Conservation (phyloP, 2,888 invertebrate species). For the Apodemia hepburni region DNA sequence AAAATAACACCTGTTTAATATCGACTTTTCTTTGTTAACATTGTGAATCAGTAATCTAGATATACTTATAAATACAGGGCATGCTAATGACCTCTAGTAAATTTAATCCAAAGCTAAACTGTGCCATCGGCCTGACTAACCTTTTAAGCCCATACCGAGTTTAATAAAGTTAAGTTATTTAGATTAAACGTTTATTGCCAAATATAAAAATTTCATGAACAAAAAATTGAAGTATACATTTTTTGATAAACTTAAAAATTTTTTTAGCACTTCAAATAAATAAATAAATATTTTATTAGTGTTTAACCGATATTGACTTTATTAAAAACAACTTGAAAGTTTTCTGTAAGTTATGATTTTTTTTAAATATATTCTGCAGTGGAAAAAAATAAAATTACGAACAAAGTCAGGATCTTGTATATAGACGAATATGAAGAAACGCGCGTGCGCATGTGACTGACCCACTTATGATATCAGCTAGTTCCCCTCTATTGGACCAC, state of each 20-base stretch:
- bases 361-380: neutral
- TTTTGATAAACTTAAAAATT: neutral
- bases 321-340: neutral
- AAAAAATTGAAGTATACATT: neutral
- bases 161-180: neutral
- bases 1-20: conserved; percentile 34
- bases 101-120: conserved; percentile 68
- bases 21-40: conserved; percentile 51
- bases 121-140: conserved; percentile 70
- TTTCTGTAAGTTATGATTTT: neutral
- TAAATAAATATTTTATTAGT: neutral
- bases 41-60: conserved; percentile 69
- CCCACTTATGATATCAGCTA: conserved; percentile 60
- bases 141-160: conserved; percentile 57
- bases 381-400: neutral
- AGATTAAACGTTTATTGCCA: neutral
- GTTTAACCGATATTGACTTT: neutral
- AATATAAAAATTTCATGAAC: neutral
- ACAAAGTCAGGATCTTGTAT: conserved; percentile 24
- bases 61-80: conserved; percentile 58
- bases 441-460: conserved; percentile 67
- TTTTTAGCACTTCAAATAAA: neutral
- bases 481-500: conserved; percentile 51
- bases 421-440: conserved; percentile 49
- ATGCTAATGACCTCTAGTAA: conserved; percentile 74